Base-by-base conservation (phyloP, 2,888 invertebrate genomes). In the Cerastoderma edule region DNA sequence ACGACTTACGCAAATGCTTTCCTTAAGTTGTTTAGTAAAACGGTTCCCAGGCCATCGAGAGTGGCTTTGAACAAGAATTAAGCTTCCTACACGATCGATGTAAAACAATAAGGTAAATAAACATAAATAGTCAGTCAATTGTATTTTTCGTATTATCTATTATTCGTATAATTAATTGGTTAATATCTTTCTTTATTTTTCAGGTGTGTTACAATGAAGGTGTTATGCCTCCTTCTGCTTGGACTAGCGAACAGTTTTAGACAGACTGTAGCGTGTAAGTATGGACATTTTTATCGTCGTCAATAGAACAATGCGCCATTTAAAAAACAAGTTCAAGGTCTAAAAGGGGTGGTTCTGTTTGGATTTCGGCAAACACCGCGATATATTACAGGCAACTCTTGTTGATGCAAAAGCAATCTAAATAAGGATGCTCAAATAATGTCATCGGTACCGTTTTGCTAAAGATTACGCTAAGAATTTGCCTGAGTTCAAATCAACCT, bases 151-250 rank as follows among this genome's bases (percentile, higher is more conserved):
- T 5, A 46, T 46, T 19, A 46, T 19, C 19, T 46, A 46, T n/a
- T 19, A 46, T 1, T 46, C 2, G n/a, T 46, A n/a, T 46, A 46
- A n/a, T 46, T n/a, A 46, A n/a, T 16, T 46, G 46, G 46, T 46
- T 46, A 10, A 19, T 24, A 53, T 53, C 24, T 53, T 16, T 19
- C 22, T 57, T 57, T n/a, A 33, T 16, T 35, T 60, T 60, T 24
- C 60, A 60, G 60, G 24, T 24, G 24, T 39, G 39, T 39, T 22
- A 60, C 24, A 19, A 60, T 60, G 60, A 33, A 60, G 39, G 39
- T 60, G 60, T 39, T 60, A 22, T 60, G 22, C 32, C 60, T 60
- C 22, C 60, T 60, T 22, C 22, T 60, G 60, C 32, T 60, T 39
- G 60, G 60, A 60, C 24, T 60, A 27, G 35, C 60, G 19, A 24